Conservation (phyloP, 2,113 vertebrate species). For the human (Homo sapiens) region GRCh38 chr2:223270001-223270500, state of each 20-base stretch:
- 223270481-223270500: neutral
- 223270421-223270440: neutral
- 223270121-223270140: neutral
- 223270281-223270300: neutral
- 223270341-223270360: neutral
- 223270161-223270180: neutral
- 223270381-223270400: neutral
- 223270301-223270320: neutral
- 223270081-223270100: too few relatives aligned
- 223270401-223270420: neutral
- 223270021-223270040: neutral
- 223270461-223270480: neutral
- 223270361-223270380: neutral
- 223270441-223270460: neutral
- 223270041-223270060: too few relatives aligned
- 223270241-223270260: neutral
- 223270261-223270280: neutral
- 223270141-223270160: neutral
- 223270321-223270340: neutral
- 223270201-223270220: neutral
- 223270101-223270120: rapidly evolving
- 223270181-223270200: neutral
- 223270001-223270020: neutral
- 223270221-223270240: neutral
- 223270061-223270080: neutral